Conservation (phyloP, 2,113 vertebrate genomes). For the Neolamprologus sp. region DNA sequence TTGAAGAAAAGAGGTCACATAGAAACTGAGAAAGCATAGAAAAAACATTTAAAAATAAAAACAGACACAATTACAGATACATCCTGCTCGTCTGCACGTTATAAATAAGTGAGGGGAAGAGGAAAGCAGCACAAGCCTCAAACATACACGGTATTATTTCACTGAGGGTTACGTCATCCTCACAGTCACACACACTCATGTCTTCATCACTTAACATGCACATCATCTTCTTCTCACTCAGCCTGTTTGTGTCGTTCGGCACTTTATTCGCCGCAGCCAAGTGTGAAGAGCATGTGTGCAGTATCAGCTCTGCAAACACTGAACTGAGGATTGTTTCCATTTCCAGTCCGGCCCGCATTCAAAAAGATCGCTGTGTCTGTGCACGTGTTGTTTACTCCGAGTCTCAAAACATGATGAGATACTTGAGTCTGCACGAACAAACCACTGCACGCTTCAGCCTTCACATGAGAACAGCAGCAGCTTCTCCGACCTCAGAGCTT, state of each 20-base stretch:
- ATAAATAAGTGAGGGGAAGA: background rate
- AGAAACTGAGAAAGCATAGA: background rate
- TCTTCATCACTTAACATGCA: background rate
- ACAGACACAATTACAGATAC: background rate
- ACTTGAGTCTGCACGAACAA: background rate
- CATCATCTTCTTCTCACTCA: background rate
- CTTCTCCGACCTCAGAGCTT: background rate
- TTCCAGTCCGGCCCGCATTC: background rate
- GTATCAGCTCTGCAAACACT: fast-evolving
- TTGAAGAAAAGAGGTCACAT: background rate
- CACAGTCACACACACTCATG: fast-evolving
- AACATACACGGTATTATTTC: background rate
- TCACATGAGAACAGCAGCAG: background rate
- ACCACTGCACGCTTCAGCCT: background rate
- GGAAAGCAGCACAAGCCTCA: background rate
- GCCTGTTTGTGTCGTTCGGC: background rate
- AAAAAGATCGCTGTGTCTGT: background rate
- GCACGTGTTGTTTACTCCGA: background rate
- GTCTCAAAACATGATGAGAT: background rate
- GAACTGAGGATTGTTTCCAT: background rate
- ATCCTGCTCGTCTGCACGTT: background rate
- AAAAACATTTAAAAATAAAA: background rate
- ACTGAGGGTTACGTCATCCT: background rate
- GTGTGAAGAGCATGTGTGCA: background rate
- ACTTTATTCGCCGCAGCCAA: background rate